A percentile compares a stretch with the other conserved stretches of the same genome.
These are phyloP conservation scores for Lepus timidus DNA, from an alignment of 2,113 vertebrate species.

Conservation along the genomic window DNA sequence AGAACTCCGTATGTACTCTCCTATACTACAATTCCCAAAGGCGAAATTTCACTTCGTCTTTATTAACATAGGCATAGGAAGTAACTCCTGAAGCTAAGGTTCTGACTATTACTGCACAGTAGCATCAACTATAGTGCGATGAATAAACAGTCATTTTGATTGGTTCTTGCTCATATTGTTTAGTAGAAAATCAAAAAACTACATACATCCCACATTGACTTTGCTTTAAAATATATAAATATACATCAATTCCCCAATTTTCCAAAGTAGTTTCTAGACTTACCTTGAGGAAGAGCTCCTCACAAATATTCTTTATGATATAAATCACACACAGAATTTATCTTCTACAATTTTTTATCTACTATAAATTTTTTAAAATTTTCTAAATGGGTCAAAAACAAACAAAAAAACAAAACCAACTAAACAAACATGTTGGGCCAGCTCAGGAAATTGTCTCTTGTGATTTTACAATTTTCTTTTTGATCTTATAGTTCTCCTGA, in stretches of 20 bases:
- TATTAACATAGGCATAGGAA: neutral
- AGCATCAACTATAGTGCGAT: neutral
- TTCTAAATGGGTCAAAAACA: constrained; percentile 15
- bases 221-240: constrained; percentile 11
- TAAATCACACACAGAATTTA: constrained; percentile 26
- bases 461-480: constrained; percentile 40
- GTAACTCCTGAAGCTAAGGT: neutral
- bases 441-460: neutral
- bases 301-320: neutral
- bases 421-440: neutral
- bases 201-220: neutral
- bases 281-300: neutral
- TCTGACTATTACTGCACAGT: neutral
- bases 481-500: neutral
- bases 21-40: neutral
- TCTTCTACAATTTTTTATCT: constrained; percentile 55
- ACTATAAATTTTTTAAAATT: constrained; percentile 22
- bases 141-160: neutral
- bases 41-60: neutral
- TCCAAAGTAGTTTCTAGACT: neutral
- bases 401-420: neutral
- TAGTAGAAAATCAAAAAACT: neutral
- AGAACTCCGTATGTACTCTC: neutral
- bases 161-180: neutral
- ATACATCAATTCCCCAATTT: neutral